Base-by-base conservation (phyloP, 1,140 invertebrate species). In the Popillia japonica region DNA sequence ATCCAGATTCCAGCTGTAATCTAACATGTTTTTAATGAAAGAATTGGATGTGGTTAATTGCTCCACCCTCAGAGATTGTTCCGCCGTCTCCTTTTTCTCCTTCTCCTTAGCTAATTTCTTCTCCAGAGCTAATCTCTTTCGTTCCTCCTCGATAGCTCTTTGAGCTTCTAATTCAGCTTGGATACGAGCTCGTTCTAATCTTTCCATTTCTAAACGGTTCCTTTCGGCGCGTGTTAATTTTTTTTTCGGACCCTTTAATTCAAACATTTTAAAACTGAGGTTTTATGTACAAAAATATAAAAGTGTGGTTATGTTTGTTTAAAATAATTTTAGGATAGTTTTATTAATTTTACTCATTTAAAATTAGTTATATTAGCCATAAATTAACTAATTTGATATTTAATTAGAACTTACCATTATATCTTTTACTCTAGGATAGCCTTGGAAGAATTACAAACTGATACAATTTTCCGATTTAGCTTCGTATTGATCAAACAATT, bases 101-200 rank as follows among this genome's bases (percentile, higher is more conserved):
- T 82, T 83, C 42, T 84, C 82, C 11, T 80, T 83, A 7, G 82
- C 82, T 0, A 77, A 77, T 75, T 79, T 79, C 9, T 59, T 55
- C 42, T 82, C 82, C 78, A 78, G 40, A 73, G 78, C 76, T 20
- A 79, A 48, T 11, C 79, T 77, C n/a, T 87, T 83, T 6, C 87
- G 84, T 77, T 86, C 75, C n/a, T 86, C 75, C 78, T 88, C 87
- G 0, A 84, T 86, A 73, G 84, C 83, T 77, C 85, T 83, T 34
- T 76, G 23, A 3, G 61, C 77, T 14, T 72, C 77, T 14, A 86
- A 83, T 79, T 89, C 87, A 2, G 72, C 72, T 41, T 41, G 72
- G 10, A 74, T 74, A 0, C 72, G 34, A 3, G 72, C 72, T n/a
- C 41, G 34, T 41, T 74, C 72, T 44, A 44, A 40, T 7, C 72